Conservation (phyloP, 2,888 invertebrate genomes). For the Orchestes rusci region DNA sequence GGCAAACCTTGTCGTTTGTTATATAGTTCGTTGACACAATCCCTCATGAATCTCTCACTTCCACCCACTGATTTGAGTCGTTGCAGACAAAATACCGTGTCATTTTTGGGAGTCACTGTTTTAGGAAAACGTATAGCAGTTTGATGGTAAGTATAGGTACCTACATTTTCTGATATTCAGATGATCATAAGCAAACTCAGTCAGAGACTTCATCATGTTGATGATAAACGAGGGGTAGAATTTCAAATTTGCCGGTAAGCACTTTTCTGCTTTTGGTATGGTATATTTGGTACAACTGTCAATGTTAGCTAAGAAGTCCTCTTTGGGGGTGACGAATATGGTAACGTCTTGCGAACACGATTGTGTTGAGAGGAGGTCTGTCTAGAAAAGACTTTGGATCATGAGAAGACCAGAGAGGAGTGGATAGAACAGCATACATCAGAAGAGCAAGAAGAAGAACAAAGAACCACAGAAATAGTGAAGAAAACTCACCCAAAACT, state of each 20-base stretch:
- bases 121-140: not conserved
- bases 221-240: conserved; percentile 20
- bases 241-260: conserved; percentile 17
- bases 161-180: conserved; percentile 10
- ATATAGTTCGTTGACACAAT: no score
- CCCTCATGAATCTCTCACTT: not conserved
- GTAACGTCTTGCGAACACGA: not conserved
- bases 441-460: no score
- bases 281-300: conserved; percentile 13
- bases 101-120: conserved; percentile 10
- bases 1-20: no score
- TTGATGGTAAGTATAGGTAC: not conserved
- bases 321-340: conserved; percentile 12
- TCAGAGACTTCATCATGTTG: conserved; percentile 9
- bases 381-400: no score
- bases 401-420: no score
- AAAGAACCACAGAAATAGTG: no score
- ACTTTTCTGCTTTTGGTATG: conserved; percentile 9
- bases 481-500: no score
- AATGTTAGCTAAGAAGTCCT: conserved; percentile 8
- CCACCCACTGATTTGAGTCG: conserved; percentile 5
- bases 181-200: conserved; percentile 18
- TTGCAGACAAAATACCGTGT: conserved; percentile 10
- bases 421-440: no score
- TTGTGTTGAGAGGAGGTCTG: no score